Percentiles rank a stretch among this genome's conserved stretches.
These are phyloP conservation scores for Microcebus jonahi DNA, from an alignment of 2,113 vertebrate genomes.

Conservation along the genomic window DNA sequence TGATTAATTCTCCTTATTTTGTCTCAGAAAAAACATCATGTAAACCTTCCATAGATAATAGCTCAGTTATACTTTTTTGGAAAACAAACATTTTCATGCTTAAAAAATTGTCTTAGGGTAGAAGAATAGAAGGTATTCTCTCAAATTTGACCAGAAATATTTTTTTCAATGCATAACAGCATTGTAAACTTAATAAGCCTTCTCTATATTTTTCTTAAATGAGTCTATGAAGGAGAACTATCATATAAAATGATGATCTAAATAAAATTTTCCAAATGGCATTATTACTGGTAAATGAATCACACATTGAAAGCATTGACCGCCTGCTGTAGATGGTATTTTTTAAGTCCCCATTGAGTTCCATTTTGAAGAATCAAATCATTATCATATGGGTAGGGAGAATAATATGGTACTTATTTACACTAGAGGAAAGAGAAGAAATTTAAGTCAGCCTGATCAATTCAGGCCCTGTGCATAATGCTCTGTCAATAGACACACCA, in stretches of 20 bases:
- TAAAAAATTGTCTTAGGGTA: background rate
- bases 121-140: background rate
- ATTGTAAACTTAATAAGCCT: background rate
- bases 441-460: conserved; percentile 52
- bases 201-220: conserved; percentile 3
- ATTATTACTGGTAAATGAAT: background rate
- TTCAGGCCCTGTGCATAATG: conserved; percentile 39
- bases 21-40: background rate
- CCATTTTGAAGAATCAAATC: conserved; percentile 31
- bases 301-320: background rate
- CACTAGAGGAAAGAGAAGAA: conserved; percentile 24
- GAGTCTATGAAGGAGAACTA: background rate
- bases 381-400: conserved; percentile 24
- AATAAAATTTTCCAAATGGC: conserved; percentile 21
- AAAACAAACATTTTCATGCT: background rate
- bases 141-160: background rate
- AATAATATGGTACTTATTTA: conserved; percentile 40
- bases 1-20: background rate
- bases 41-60: background rate
- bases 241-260: conserved; percentile 35
- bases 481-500: conserved; percentile 57
- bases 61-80: background rate
- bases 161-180: background rate
- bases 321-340: background rate
- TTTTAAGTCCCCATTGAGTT: background rate